Evolutionary conservation across 2,888 invertebrate species (phyloP).

Genomic region (Diloba caeruleocephala): DNA sequence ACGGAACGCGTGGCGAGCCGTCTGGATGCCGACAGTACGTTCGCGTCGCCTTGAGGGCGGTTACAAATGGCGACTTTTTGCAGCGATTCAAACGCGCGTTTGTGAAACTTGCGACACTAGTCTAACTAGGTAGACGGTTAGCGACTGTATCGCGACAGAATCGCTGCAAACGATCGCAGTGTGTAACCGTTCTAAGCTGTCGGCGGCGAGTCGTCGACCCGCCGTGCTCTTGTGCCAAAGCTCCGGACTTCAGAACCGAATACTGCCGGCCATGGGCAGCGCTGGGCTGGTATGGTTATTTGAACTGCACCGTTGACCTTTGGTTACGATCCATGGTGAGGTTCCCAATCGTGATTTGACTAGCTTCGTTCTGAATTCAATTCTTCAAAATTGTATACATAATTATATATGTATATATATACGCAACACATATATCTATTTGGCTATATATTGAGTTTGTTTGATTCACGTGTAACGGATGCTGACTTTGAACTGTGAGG

Average conservation of each 20-base stretch:
- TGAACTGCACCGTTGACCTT: constrained; percentile 12
- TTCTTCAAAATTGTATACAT: no score
- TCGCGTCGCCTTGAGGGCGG: no score
- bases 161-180: no score
- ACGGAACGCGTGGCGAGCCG: constrained; percentile 6
- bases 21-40: constrained; percentile 16
- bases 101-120: no score
- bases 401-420: no score
- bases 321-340: constrained; percentile 5
- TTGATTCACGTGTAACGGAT: constrained; percentile 14
- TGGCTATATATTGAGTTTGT: constrained; percentile 14
- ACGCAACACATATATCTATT: no score
- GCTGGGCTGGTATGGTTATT: constrained; percentile 4
- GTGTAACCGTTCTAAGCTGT: no score
- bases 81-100: no score
- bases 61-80: no score
- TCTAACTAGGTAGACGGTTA: no score
- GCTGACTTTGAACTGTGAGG: constrained; percentile 9
- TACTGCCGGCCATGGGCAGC: background rate
- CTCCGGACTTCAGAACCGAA: background rate
- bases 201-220: background rate
- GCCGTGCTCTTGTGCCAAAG: background rate
- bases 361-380: constrained; percentile 19
- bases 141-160: no score
- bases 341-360: no score